A percentile compares a stretch with the other conserved stretches of the same genome.
These are phyloP conservation scores for Chelonus formosanus DNA, from an alignment of 2,888 invertebrate genomes.

Conservation along the genomic window DNA sequence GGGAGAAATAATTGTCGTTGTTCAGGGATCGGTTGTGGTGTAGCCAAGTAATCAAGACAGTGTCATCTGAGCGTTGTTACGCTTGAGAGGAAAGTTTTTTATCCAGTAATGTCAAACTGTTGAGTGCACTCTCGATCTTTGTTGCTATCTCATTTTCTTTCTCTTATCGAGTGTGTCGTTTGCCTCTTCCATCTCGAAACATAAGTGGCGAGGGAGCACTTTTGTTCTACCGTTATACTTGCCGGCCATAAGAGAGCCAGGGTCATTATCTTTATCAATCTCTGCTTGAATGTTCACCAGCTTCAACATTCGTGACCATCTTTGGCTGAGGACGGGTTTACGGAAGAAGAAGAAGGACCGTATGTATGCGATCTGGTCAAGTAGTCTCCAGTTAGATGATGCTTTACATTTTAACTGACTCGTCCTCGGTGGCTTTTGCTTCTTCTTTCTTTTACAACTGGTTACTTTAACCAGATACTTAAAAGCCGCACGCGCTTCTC, in stretches of 20 bases:
- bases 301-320: constrained; percentile 50
- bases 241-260: constrained; percentile 37
- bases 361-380: constrained; percentile 4
- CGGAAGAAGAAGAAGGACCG: constrained; percentile 37
- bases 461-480: constrained; percentile 27
- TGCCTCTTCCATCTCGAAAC: background rate
- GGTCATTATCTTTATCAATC: constrained; percentile 58
- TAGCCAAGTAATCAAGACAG: constrained; percentile 20
- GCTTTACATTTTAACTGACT: constrained; percentile 33
- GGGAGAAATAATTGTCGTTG: constrained; percentile 26
- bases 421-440: constrained; percentile 26
- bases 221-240: constrained; percentile 35
- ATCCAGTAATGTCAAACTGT: background rate
- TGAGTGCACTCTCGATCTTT: constrained; percentile 14
- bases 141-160: constrained; percentile 1
- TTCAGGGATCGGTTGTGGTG: background rate
- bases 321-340: constrained; percentile 50
- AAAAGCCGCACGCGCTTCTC: constrained; percentile 31
- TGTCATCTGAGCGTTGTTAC: constrained; percentile 16
- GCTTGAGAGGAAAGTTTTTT: background rate
- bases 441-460: constrained; percentile 16
- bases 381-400: constrained; percentile 20
- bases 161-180: constrained; percentile 8
- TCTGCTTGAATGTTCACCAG: constrained; percentile 45
- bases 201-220: constrained; percentile 24